Evolutionary conservation across 2,113 vertebrate genomes (phyloP), one percentile per base, ranked within the genome.

Genomic region (Pampusana beccarii): DNA sequence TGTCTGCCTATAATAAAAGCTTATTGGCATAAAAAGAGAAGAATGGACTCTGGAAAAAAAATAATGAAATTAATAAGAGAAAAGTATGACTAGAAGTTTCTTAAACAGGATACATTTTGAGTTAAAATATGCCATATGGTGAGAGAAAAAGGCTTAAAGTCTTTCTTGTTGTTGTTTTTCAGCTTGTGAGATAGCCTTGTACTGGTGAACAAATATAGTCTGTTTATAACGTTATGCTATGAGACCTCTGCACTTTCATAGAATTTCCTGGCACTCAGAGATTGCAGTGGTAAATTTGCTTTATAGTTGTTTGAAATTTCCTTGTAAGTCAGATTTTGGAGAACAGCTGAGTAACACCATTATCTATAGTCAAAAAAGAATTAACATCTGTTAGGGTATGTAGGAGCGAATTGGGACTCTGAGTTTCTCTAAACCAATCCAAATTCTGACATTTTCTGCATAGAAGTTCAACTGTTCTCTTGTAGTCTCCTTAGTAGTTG

Each of bases 361-460:
- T 87, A 34, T 60, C 44, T 79, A 31, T 18, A 91, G 23, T 61
- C 8, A 5, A 64, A 87, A 61, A 6, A 78, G 31, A 72, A 57
- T 71, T 64, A 51, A 31, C 34, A 60, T 77, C 29, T 48, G 10
- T 69, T 65, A 69, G 13, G 16, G 6, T 61, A 78, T 0, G 0
- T 24, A 48, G 31, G 56, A 88, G 19, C 16, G 67, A 92, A 31
- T 3, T 33, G 36, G 12, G 51, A 74, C 42, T 88, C 57, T 2
- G 16, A 64, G 24, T 80, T 92, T 92, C 79, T 6, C 3, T 65
- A 29, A 9, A 5, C 19, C 53, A 57, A 83, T 73, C 46, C 69
- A 83, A 66, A 90, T 28, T 66, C 31, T 80, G 88, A 71, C 26
- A 24, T 95, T 86, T 90, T 77, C 51, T 65, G 13, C 38, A 38